These are phyloP conservation scores for Papilio glaucus DNA, from an alignment of 1,140 invertebrate species.

Conservation along the genomic window DNA sequence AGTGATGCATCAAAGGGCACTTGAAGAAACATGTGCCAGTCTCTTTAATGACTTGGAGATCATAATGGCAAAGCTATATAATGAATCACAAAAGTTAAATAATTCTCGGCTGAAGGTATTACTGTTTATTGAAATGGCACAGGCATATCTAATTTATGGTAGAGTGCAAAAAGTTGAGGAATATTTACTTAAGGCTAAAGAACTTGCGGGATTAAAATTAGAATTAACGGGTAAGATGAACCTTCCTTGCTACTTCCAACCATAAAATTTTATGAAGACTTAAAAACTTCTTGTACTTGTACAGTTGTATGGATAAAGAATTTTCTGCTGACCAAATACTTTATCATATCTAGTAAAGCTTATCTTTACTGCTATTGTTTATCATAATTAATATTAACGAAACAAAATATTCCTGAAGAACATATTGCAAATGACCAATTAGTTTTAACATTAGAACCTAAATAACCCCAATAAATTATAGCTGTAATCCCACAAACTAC, in stretches of 20 bases:
- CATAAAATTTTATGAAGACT: too few species aligned
- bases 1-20: slow-evolving; percentile 88
- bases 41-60: slow-evolving; percentile 86
- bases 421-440: slow-evolving; percentile 86
- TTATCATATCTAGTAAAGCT: too few species aligned
- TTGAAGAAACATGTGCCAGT: slow-evolving; percentile 88
- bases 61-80: slow-evolving; percentile 83
- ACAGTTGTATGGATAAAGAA: too few species aligned
- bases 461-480: slow-evolving; percentile 75
- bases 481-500: slow-evolving; percentile 81
- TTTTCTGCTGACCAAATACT: too few species aligned
- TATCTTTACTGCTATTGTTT: too few species aligned
- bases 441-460: slow-evolving; percentile 84
- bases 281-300: too few species aligned
- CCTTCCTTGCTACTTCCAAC: too few species aligned
- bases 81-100: slow-evolving; percentile 66
- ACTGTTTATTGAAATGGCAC: slow-evolving; percentile 89
- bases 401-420: slow-evolving; percentile 88
- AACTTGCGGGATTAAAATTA: slow-evolving; percentile 86
- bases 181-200: slow-evolving; percentile 86
- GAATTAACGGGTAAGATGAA: slow-evolving; percentile 84
- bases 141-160: slow-evolving; percentile 90
- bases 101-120: slow-evolving; percentile 84
- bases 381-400: slow-evolving; percentile 87
- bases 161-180: slow-evolving; percentile 88